A percentile compares a stretch with the other conserved stretches of the same genome.
These are phyloP conservation scores for Galleria mellonella DNA, from an alignment of 1,140 invertebrate genomes.

Conservation along the genomic window DNA sequence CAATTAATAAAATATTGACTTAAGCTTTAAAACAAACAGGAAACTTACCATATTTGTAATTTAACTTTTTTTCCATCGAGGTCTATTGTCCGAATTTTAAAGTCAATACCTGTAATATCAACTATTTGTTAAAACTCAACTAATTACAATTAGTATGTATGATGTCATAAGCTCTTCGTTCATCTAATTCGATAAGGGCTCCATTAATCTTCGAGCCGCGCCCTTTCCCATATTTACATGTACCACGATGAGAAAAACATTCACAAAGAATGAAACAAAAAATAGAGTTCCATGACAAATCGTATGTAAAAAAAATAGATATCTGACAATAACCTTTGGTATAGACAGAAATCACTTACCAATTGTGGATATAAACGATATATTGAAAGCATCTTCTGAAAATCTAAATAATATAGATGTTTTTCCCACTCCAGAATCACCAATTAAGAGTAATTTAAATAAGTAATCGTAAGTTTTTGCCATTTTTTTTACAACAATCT, in stretches of 20 bases:
- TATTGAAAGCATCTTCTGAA: conserved; percentile 98
- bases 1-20: too few species aligned
- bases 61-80: conserved; percentile 98
- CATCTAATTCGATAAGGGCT: conserved; percentile 59
- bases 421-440: conserved; percentile 98
- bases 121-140: conserved; percentile 31
- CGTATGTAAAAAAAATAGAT: conserved; percentile 61
- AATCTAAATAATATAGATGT: conserved; percentile 98
- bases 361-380: conserved; percentile 98
- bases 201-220: conserved; percentile 39
- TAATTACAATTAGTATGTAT: conserved; percentile 69
- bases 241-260: conserved; percentile 25
- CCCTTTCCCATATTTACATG: conserved; percentile 31
- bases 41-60: conserved; percentile 95
- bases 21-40: conserved; percentile 3
- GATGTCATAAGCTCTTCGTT: conserved; percentile 63
- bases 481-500: conserved; percentile 80
- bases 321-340: conserved; percentile 69
- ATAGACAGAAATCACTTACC: conserved; percentile 79
- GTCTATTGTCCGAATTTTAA: conserved; percentile 99
- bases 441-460: conserved; percentile 98
- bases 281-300: conserved; percentile 51
- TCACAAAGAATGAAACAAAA: conserved; percentile 48
- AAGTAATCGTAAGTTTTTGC: conserved; percentile 98
- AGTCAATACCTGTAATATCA: conserved; percentile 92